Conservation (phyloP, 2,113 vertebrate genomes). For the Tichodroma muraria region DNA sequence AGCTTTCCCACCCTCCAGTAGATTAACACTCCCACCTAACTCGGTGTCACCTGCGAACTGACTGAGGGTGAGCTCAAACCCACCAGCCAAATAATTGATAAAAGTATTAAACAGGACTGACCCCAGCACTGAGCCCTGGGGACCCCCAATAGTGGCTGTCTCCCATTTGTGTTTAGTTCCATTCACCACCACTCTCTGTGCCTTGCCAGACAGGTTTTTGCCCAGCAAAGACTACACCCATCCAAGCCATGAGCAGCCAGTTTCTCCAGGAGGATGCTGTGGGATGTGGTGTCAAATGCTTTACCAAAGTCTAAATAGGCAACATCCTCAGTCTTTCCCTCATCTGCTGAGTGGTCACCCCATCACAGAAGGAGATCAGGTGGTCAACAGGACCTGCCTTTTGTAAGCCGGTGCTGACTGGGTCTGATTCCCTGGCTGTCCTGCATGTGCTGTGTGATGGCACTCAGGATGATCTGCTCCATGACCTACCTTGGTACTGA, state of each 20-base stretch:
- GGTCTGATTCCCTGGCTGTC: background rate
- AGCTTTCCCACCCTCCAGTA: background rate
- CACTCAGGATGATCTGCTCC: background rate
- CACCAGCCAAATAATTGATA: fast-evolving
- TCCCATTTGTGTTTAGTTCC: background rate
- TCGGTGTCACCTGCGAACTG: fast-evolving
- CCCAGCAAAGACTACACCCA: too few relatives aligned
- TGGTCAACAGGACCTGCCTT: background rate
- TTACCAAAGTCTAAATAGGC: background rate
- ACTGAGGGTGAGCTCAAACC: background rate
- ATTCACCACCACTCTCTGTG: background rate
- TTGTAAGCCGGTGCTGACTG: background rate
- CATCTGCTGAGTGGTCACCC: background rate
- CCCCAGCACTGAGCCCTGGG: too few relatives aligned
- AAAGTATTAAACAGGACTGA: background rate
- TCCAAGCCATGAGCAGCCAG: too few relatives aligned
- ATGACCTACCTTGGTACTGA: fast-evolving
- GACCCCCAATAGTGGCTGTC: fast-evolving
- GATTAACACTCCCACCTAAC: background rate
- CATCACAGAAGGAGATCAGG: background rate
- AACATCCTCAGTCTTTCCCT: background rate
- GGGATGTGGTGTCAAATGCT: fast-evolving
- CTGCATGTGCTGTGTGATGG: background rate
- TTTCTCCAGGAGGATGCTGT: background rate
- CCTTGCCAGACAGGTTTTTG: background rate